Evolutionary conservation across 1,140 invertebrate species (phyloP), one percentile per base, ranked within the genome.

Genomic region (Wiebesia pumilae): DNA sequence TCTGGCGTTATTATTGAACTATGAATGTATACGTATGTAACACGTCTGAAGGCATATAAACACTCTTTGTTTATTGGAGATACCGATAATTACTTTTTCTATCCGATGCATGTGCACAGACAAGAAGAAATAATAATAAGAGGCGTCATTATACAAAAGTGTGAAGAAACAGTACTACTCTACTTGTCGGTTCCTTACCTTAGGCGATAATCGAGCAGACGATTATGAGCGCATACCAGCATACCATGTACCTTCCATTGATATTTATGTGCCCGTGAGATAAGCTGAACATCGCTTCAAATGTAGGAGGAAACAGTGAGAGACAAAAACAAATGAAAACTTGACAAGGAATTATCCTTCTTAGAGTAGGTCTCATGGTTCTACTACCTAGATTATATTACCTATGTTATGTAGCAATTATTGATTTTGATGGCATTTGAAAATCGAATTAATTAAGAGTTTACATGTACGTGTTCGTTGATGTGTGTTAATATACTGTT

Each of bases 31-130:
- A 54, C 51, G 51, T 54, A 19, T 21, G 43, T 47, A 14, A 7
- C 14, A 7, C 6, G 14, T 6, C 43, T 47, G 43, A 47, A 21
- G 19, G 51, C 7, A 16, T 16, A 2, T 54, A 54, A 54, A 58
- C 62, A 73, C 75, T 77, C 77, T 85, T 77, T 62, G 80, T 77
- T 62, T 77, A 71, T 65, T 80, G 80, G 84, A 86, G 84, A 86
- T 88, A 84, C 71, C 71, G 87, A 82, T 85, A 85, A 85, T 88
- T 86, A 88, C 80, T 86, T 69, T 51, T 54, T 54, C 51, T 54
- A 6, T 54, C 16, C 30, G 35, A 33, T 40, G 54, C 58, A 54
- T 54, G 51, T 54, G 51, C 19, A 54, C 10, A 54, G 51, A 16
- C 10, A 19, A 54, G 51, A 54, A 54, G 19, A 54, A 54, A 54